These are phyloP conservation scores for Gulo gulo DNA, from an alignment of 2,113 vertebrate species.

Conservation along the genomic window DNA sequence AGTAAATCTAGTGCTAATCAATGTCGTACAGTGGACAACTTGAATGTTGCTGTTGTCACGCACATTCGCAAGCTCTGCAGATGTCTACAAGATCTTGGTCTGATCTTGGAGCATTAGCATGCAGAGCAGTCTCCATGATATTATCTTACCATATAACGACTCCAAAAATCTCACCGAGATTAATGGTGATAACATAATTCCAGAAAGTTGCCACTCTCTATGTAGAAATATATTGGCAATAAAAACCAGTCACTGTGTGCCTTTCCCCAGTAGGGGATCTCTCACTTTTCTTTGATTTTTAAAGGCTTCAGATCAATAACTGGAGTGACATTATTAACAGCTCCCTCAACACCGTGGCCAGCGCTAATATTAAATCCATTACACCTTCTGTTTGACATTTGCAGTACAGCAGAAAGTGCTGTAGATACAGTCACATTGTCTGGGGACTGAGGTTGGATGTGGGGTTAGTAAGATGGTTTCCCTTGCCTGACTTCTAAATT, in stretches of 20 bases:
- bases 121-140: slow-evolving; percentile 63
- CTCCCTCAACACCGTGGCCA: slow-evolving; percentile 88
- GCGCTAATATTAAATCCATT: slow-evolving; percentile 89
- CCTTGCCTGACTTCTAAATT: slow-evolving; percentile 82
- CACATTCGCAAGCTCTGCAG: slow-evolving; percentile 38
- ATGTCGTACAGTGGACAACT: not conserved
- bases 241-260: slow-evolving; percentile 85
- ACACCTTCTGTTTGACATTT: slow-evolving; percentile 86
- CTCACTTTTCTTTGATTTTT: slow-evolving; percentile 87
- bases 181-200: slow-evolving; percentile 84
- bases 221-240: slow-evolving; percentile 86
- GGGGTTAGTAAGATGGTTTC: slow-evolving; percentile 82
- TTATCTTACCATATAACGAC: slow-evolving; percentile 79
- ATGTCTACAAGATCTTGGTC: slow-evolving; percentile 22
- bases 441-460: slow-evolving; percentile 81
- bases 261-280: slow-evolving; percentile 83
- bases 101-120: slow-evolving; percentile 70
- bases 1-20: slow-evolving; percentile 52
- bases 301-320: slow-evolving; percentile 88
- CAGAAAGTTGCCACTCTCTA: slow-evolving; percentile 82
- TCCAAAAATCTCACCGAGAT: slow-evolving; percentile 80
- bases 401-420: slow-evolving; percentile 85
- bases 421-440: slow-evolving; percentile 86
- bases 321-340: slow-evolving; percentile 90
- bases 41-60: not conserved